Base-by-base conservation (phyloP, 2,888 invertebrate species). In the Tetropium fuscum region DNA sequence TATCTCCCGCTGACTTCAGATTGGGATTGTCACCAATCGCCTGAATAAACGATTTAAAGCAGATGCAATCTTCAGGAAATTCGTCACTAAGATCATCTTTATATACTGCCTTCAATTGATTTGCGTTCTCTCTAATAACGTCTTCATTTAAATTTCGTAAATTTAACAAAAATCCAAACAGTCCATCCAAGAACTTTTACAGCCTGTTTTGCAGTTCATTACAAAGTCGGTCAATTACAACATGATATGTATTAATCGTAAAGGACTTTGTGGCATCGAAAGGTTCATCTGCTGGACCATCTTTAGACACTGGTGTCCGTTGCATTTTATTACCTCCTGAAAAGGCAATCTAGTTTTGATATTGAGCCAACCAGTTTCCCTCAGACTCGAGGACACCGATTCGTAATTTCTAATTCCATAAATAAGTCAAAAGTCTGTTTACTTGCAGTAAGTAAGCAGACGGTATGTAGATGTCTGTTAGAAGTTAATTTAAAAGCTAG, bases 261-360 rank as follows among this genome's bases (percentile, higher is more conserved):
- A 27, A 27, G 8, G 27, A 5, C 27, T n/a, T 3, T 27, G 27
- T 27, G 27, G 27, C 27, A 27, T 27, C 27, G 27, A 27, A 27
- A 27, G 5, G 10, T 27, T 27, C 27, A n/a, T 27, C 27, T 27
- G 27, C 27, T 38, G 38, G 38, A 38, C 18, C 38, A 13, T 38
- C 38, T 38, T 38, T 18, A 38, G 11, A 16, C 38, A 38, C 38
- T 38, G 8, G 38, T 38, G 2, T 18, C 27, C 27, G 27, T 27
- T 27, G 27, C 27, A 8, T 27, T 27, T 27, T 27, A 27, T 27
- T 27, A 27, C 5, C 27, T 27, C 10, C 27, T 27, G 27, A 27
- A 27, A 27, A 27, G 27, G 27, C 27, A 27, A 27, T n/a, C 8
- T 27, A 3, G n/a, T n/a, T n/a, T n/a, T n/a, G n/a, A n/a, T n/a